Conservation (phyloP, 1,140 invertebrate species). For the Aphelenchoides fujianensis region DNA sequence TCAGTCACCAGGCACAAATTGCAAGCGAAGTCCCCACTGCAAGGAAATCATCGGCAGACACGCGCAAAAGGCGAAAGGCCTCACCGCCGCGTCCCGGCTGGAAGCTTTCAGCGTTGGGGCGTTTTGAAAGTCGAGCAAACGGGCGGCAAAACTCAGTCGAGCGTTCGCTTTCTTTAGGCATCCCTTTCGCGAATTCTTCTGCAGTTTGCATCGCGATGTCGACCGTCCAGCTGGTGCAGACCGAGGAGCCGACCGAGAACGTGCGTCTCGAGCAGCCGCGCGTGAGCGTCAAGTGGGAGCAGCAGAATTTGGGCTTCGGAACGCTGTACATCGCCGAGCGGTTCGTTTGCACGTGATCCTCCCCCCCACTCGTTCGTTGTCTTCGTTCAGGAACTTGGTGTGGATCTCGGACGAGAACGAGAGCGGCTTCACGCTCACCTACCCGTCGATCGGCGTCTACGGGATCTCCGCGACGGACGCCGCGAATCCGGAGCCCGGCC, state of each 20-base stretch:
- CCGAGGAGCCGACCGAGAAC: slow-evolving; percentile 16
- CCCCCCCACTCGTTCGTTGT: no score
- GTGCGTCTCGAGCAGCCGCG: slow-evolving; percentile 1
- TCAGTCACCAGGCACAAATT: no score
- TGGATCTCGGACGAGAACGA: slow-evolving; percentile 17
- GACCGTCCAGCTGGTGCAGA: not conserved
- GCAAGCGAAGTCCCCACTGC: no score
- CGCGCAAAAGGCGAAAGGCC: no score
- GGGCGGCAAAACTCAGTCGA: no score
- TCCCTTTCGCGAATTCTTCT: no score
- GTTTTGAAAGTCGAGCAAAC: no score
- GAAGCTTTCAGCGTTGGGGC: no score
- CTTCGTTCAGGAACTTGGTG: slow-evolving; percentile 16
- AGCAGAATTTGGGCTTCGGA: slow-evolving; percentile 23
- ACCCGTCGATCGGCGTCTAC: slow-evolving; percentile 30
- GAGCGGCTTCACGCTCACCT: slow-evolving; percentile 18
- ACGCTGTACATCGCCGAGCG: slow-evolving; percentile 28
- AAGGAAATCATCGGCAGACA: no score
- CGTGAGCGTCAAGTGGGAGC: slow-evolving; percentile 15
- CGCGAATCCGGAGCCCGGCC: slow-evolving; percentile 10
- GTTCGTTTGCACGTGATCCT: no score
- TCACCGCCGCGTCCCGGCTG: no score
- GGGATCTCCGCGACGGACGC: not conserved
- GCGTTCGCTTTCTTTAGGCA: no score
- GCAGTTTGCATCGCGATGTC: not conserved